Evolutionary conservation across 2,888 invertebrate species (phyloP), one percentile per base, ranked within the genome.

Genomic region (Ectobius pallidus): DNA sequence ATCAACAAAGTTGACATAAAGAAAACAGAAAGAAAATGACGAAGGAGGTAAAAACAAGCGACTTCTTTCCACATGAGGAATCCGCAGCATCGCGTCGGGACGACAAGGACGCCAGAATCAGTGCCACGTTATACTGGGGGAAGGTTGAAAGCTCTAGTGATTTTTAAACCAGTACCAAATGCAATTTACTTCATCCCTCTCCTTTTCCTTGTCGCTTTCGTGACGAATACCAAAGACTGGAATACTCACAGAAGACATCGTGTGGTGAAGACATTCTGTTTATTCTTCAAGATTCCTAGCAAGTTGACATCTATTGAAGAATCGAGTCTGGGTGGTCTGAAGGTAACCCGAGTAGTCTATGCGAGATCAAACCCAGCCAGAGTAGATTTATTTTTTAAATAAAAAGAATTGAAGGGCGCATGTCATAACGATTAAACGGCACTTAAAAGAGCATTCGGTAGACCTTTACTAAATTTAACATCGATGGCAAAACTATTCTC

Each of bases 151-250:
- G 25, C 25, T 22, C 14, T 14, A 7, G 52, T 25, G 52, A 52
- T 52, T 52, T 52, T 52, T 52, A 52, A 52, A 52, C 25, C 52
- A 22, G 52, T 25, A 3, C 25, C 52, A 52, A 52, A 52, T 52
- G 52, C 52, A 52, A 52, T 52, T 52, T 52, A 11, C 11, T 52
- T 52, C 49, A 20, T 49, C 6, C 20, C 18, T 11, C 49, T n/a
- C n/a, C n/a, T n/a, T n/a, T 49, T 49, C 18, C 49, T 39, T 39
- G 39, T 4, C 49, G 49, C 49, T 49, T n/a, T 18, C 49, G n/a
- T 39, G 49, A 49, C 20, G 49, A n/a, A 49, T 16, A 46, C 46
- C 46, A 4, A 39, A 46, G 46, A 46, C 18, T 46, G 46, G 46
- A 6, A n/a, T 14, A 46, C n/a, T 14, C 3, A 46, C 16, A 39